Evolutionary conservation across 1,140 invertebrate genomes (phyloP), one percentile per base, ranked within the genome.

Genomic region (Holcopasites calliopsidis): DNA sequence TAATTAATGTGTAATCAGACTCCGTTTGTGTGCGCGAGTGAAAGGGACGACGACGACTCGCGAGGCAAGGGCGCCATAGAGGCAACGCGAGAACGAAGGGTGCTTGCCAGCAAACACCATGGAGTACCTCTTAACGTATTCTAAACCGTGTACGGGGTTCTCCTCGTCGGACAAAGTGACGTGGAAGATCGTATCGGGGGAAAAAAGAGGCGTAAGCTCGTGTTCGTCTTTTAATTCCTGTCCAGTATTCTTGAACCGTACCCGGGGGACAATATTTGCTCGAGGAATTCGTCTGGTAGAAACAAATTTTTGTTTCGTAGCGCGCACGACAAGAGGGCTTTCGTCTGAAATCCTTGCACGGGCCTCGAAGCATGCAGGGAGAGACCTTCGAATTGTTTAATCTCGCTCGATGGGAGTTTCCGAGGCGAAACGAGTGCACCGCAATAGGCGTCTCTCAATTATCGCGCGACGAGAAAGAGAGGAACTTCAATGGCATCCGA

Each of bases 1-100:
- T 90, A 90, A 91, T 91, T 90, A 89, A 91, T 90, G 83, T 86
- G 87, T 88, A 90, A 91, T 91, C 88, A 90, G 84, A 78, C 79
- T 82, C 85, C 72, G 84, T 85, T 88, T 87, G 87, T 84, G 72
- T 87, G 85, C 61, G 66, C 68, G 58, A 83, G 70, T 62, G 84
- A 71, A 77, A 83, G 80, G 83, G 82, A 85, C 81, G 83, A 76
- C 80, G 82, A 85, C 81, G 83, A 78, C 47, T n/a, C 40, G 60
- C 57, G 79, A 40, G 64, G 31, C 40, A 77, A 86, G 86, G 88
- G 89, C 88, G 86, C 86, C 86, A 84, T 79, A 61, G 73, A 77
- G 76, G 69, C 54, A 61, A 75, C 76, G 81, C 77, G 58, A 82
- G 77, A 82, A 87, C 82, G 85, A 88, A 90, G 90, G 88, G 86